Percentiles rank a stretch among this genome's conserved stretches.
phyloP scores from a whole-genome alignment of 2,113 vertebrate genomes.

The Heptranchias perlo region DNA sequence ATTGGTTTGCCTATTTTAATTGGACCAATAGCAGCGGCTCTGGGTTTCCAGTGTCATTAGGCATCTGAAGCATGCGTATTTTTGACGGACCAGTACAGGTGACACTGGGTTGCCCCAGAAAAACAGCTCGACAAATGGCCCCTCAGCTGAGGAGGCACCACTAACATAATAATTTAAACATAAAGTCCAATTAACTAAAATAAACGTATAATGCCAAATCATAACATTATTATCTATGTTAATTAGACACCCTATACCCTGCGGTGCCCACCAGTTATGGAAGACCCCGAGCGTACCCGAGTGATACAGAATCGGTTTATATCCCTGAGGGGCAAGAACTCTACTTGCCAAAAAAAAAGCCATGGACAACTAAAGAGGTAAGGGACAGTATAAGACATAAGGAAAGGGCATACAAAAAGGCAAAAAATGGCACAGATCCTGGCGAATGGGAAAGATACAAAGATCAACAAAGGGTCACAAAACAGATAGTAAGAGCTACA shows the following conservation, averaged over 20 bases:
- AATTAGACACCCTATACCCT: background rate
- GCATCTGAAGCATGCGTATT: background rate
- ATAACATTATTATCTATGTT: background rate
- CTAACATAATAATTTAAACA: background rate
- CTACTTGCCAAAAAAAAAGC: no score
- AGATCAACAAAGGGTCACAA: no score
- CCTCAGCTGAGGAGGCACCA: background rate
- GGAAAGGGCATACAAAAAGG: no score
- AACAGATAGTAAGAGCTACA: no score
- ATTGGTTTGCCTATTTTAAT: background rate
- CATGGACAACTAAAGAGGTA: no score
- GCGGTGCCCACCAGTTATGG: background rate
- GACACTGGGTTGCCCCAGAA: background rate
- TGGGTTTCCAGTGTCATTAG: background rate
- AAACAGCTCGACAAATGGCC: no score
- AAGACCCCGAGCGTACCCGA: background rate
- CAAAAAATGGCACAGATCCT: no score
- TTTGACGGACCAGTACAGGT: background rate
- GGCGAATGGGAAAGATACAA: no score
- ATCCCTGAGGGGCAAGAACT: no score
- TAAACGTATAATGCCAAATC: background rate
- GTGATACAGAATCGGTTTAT: no score
- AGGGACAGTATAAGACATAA: no score
- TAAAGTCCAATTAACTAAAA: background rate
- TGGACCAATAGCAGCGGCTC: background rate